phyloP scores from a whole-genome alignment of 1,140 invertebrate genomes.

The Pogonognathellus flavescens region DNA sequence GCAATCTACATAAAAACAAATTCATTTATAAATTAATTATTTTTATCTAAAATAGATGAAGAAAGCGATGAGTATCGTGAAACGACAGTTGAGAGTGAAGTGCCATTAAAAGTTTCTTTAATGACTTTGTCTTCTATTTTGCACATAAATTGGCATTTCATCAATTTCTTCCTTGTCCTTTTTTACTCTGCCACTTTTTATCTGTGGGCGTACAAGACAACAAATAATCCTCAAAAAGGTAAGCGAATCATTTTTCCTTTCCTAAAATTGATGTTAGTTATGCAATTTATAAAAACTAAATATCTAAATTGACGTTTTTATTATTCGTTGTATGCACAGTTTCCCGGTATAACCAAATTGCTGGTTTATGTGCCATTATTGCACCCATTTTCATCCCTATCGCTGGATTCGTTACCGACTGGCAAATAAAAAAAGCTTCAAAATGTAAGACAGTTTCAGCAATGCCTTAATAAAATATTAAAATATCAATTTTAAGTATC shows the following conservation, averaged over 20 bases:
- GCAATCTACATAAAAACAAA: too few relatives aligned
- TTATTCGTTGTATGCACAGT: conserved; percentile 24
- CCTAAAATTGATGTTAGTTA: too few relatives aligned
- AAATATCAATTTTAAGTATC: too few relatives aligned
- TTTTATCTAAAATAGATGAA: not conserved
- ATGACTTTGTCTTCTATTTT: conserved; percentile 53
- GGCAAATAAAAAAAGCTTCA: conserved; percentile 43
- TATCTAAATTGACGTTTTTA: not conserved
- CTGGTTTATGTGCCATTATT: conserved; percentile 51
- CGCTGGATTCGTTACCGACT: conserved; percentile 60
- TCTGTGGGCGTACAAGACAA: conserved; percentile 58
- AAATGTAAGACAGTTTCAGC: not conserved
- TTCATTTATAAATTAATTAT: too few relatives aligned
- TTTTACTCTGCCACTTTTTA: conserved; percentile 63
- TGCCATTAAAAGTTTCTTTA: conserved; percentile 45
- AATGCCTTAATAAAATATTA: too few relatives aligned
- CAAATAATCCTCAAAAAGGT: conserved; percentile 49
- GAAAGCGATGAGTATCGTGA: not conserved
- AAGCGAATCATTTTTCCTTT: conserved; percentile 2
- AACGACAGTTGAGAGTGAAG: not conserved
- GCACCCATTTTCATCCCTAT: conserved; percentile 62
- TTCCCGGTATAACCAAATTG: conserved; percentile 47
- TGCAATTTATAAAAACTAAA: too few relatives aligned
- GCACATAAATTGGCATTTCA: conserved; percentile 62
- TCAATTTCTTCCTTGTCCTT: conserved; percentile 60